These are phyloP conservation scores for Craseonycteris thonglongyai DNA, from an alignment of 2,113 vertebrate species.

Conservation along the genomic window DNA sequence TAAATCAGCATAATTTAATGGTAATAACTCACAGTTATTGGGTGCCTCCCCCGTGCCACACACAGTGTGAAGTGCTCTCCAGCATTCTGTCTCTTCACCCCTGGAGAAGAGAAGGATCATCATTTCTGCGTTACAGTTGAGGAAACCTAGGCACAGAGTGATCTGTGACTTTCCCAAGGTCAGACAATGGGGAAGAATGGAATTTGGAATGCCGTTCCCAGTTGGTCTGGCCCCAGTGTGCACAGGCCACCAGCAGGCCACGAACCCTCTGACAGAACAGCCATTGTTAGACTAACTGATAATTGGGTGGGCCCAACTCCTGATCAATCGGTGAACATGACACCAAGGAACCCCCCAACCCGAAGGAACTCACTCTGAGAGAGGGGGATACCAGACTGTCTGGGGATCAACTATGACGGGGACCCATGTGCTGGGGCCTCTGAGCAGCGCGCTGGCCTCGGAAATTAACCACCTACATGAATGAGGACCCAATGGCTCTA, in stretches of 20 bases:
- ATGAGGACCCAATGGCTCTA: background rate
- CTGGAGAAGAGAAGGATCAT: background rate
- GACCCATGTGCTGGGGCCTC: background rate
- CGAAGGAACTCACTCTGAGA: background rate
- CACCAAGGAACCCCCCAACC: background rate
- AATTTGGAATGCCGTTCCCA: rapidly evolving
- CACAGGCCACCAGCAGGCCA: rapidly evolving
- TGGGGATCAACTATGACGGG: background rate
- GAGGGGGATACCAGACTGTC: background rate
- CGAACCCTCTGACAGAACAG: background rate
- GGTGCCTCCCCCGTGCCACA: constrained; percentile 10
- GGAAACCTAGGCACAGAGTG: background rate
- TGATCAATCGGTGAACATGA: background rate
- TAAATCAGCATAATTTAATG: constrained; percentile 11
- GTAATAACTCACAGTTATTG: constrained; percentile 10
- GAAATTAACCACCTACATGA: rapidly evolving
- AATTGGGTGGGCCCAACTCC: background rate
- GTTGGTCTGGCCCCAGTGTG: too few relatives aligned
- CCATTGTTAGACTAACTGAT: background rate
- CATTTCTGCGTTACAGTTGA: background rate
- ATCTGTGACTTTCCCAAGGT: background rate
- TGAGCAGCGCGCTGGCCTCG: background rate
- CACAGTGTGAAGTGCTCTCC: background rate
- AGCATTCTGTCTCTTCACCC: rapidly evolving
- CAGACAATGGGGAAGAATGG: background rate